Evolutionary conservation across 1,140 invertebrate species (phyloP).

Genomic region (Mactra quadrangularis): DNA sequence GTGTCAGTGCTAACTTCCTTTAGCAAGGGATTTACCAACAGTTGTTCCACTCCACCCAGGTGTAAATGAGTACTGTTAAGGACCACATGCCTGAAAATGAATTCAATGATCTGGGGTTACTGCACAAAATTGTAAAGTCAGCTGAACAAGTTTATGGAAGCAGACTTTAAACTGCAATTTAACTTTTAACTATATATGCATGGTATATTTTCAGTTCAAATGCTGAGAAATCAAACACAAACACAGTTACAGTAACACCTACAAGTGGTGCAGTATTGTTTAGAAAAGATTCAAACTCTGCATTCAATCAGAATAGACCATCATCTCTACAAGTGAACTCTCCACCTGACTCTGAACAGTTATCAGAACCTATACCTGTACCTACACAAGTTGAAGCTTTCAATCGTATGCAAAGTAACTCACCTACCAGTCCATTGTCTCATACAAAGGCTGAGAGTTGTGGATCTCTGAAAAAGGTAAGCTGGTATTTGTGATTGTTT

Average conservation of each 20-base stretch:
- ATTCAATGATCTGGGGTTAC: no score
- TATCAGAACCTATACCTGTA: conserved; percentile 89
- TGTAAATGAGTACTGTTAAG: no score
- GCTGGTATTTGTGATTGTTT: not conserved
- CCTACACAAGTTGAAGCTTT: conserved; percentile 88
- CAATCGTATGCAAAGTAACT: conserved; percentile 82
- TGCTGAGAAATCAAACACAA: no score
- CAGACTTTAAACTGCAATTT: no score
- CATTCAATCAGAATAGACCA: conserved; percentile 72
- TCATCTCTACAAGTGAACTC: conserved; percentile 67
- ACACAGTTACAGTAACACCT: conserved; percentile 62
- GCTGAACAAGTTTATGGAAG: no score
- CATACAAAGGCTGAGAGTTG: conserved; percentile 45
- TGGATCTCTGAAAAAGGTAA: conserved; percentile 54
- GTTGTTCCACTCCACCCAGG: no score
- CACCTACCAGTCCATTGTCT: conserved; percentile 65
- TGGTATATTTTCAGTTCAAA: no score
- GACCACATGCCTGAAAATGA: no score
- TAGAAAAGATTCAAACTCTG: conserved; percentile 60
- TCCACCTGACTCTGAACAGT: conserved; percentile 48
- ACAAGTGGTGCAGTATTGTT: conserved; percentile 62
- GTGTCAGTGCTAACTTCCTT: no score
- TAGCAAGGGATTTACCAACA: no score
- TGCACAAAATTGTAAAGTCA: no score
- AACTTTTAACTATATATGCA: no score